phyloP scores from a whole-genome alignment of 2,797 vertebrate genomes.

The Yasuhikotakia modesta region DNA sequence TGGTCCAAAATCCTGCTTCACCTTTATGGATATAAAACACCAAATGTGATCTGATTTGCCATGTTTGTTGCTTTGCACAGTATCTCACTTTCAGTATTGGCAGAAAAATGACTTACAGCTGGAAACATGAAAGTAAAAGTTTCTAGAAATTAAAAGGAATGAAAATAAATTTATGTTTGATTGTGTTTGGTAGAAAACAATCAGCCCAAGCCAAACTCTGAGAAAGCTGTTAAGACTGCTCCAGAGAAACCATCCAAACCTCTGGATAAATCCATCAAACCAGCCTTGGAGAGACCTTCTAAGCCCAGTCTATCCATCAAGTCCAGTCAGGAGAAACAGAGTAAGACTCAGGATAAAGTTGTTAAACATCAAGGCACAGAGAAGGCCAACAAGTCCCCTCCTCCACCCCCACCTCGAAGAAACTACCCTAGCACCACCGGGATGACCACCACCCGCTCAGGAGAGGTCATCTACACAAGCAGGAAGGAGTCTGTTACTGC shows the following conservation, averaged over 20 bases:
- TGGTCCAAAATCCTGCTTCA: too few species aligned
- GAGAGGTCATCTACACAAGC: conserved; percentile 85
- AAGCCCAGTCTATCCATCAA: conserved; percentile 51
- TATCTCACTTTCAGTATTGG: too few species aligned
- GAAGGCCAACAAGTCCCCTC: conserved; percentile 85
- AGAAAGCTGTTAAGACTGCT: conserved; percentile 68
- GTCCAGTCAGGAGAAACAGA: conserved; percentile 62
- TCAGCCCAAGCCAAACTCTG: conserved; percentile 67
- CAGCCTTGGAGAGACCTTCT: conserved; percentile 41
- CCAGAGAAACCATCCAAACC: conserved; percentile 72
- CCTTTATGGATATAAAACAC: too few species aligned
- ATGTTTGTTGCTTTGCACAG: too few species aligned
- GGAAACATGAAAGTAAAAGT: too few species aligned
- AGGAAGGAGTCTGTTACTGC: conserved; percentile 80
- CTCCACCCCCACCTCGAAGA: conserved; percentile 90
- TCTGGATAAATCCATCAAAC: conserved; percentile 62
- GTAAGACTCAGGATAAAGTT: conserved; percentile 65
- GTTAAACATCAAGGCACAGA: conserved; percentile 68
- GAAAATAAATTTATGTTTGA: neutral
- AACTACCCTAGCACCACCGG: conserved; percentile 81
- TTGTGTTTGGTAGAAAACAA: conserved; percentile 60
- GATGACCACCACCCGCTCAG: conserved; percentile 86
- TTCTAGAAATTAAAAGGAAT: neutral
- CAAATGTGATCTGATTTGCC: too few species aligned
- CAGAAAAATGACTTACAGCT: neutral